Percentiles rank a stretch among this genome's conserved stretches.
phyloP scores from a whole-genome alignment of 2,888 invertebrate genomes.

The Desoria tigrina region DNA sequence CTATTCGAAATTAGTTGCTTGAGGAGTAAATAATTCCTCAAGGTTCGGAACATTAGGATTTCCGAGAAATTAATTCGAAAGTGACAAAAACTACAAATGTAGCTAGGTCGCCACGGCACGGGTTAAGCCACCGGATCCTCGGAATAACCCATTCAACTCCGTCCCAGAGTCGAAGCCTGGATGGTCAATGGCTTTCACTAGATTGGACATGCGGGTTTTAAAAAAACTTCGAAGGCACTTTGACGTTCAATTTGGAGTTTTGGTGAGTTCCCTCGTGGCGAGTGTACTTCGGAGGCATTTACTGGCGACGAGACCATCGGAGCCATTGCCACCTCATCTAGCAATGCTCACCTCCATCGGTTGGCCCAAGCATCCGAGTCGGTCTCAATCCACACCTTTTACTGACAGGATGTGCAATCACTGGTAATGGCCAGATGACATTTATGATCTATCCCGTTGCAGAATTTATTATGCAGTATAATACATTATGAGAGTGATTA shows the following conservation, averaged over 20 bases:
- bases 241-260: conserved; percentile 18
- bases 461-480: too few species aligned
- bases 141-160: conserved; percentile 14
- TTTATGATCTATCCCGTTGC: too few species aligned
- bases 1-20: too few species aligned
- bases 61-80: too few species aligned
- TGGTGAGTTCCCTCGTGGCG: conserved; percentile 16
- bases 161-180: background rate
- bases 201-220: conserved; percentile 13
- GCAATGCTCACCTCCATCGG: conserved; percentile 19
- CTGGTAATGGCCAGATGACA: too few species aligned
- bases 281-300: conserved; percentile 23
- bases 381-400: background rate
- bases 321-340: too few species aligned
- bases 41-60: too few species aligned
- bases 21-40: too few species aligned
- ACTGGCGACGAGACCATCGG: too few species aligned
- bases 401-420: conserved; percentile 33
- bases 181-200: conserved; percentile 25
- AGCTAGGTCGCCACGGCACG: too few species aligned
- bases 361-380: conserved; percentile 29
- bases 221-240: conserved; percentile 22
- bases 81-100: too few species aligned
- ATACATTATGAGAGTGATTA: too few species aligned
- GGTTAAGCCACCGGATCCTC: conserved; percentile 18